These are phyloP conservation scores for Brachionus calyciflorus DNA, from an alignment of 1,140 invertebrate species.

Conservation along the genomic window DNA sequence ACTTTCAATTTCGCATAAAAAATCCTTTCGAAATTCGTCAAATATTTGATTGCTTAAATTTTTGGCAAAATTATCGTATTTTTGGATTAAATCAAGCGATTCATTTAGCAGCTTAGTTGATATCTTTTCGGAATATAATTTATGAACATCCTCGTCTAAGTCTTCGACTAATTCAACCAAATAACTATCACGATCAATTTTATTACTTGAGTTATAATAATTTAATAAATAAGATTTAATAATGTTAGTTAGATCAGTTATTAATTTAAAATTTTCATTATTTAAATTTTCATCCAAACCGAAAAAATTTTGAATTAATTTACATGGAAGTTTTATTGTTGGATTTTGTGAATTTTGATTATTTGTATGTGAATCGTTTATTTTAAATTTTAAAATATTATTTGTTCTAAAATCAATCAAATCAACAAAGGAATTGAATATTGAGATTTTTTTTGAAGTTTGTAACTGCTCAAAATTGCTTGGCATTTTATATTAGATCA, in stretches of 20 bases:
- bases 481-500: neutral
- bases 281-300: neutral
- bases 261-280: neutral
- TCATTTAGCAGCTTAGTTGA: neutral
- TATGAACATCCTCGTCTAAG: neutral
- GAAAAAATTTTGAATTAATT: neutral
- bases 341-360: neutral
- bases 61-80: neutral
- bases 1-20: neutral
- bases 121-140: neutral
- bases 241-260: neutral
- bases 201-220: neutral
- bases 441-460: neutral
- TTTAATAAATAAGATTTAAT: slow-evolving; percentile 1
- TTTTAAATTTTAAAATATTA: neutral
- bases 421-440: slow-evolving; percentile 10
- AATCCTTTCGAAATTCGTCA: slow-evolving; percentile 2
- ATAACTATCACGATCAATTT: neutral
- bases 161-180: slow-evolving; percentile 10
- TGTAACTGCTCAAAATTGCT: too few species aligned
- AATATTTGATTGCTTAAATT: neutral
- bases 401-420: slow-evolving; percentile 9
- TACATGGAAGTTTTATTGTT: neutral
- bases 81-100: neutral
- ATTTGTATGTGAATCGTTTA: neutral